Conservation (phyloP, 2,113 vertebrate genomes). For the Chionomys nivalis region DNA sequence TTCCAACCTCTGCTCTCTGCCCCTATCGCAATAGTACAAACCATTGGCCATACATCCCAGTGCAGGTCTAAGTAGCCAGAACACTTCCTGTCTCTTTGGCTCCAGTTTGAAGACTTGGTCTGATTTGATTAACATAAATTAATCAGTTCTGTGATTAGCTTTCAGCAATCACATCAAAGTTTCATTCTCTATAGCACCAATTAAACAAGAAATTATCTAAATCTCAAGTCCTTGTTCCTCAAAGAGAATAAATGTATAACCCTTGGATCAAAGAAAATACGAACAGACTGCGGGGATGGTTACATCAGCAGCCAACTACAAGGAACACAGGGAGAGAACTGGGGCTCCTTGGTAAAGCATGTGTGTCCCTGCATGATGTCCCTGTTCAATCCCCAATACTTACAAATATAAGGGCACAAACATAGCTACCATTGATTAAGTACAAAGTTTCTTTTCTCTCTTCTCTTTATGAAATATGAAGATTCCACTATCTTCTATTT, state of each 20-base stretch:
- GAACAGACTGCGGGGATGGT: neutral
- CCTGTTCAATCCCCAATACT: neutral
- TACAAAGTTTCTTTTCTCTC: constrained; percentile 25
- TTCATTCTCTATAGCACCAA: constrained; percentile 3
- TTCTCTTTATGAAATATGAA: neutral
- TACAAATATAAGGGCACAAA: neutral
- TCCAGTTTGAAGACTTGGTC: neutral
- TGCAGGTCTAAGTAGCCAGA: neutral
- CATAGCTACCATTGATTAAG: neutral
- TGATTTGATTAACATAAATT: constrained; percentile 38
- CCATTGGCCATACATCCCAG: neutral
- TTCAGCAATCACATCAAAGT: constrained; percentile 28
- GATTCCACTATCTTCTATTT: neutral
- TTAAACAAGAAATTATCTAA: constrained; percentile 2
- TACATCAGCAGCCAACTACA: neutral
- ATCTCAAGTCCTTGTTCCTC: neutral
- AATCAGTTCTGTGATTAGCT: neutral
- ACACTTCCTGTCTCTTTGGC: neutral
- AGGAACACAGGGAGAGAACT: neutral
- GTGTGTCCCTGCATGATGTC: neutral
- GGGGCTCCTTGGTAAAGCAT: neutral
- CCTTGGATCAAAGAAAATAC: neutral
- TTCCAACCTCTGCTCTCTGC: neutral
- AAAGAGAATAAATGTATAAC: constrained; percentile 22
- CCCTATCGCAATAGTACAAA: neutral